Evolutionary conservation across 2,113 vertebrate genomes (phyloP).

Genomic region (Mirza zaza): DNA sequence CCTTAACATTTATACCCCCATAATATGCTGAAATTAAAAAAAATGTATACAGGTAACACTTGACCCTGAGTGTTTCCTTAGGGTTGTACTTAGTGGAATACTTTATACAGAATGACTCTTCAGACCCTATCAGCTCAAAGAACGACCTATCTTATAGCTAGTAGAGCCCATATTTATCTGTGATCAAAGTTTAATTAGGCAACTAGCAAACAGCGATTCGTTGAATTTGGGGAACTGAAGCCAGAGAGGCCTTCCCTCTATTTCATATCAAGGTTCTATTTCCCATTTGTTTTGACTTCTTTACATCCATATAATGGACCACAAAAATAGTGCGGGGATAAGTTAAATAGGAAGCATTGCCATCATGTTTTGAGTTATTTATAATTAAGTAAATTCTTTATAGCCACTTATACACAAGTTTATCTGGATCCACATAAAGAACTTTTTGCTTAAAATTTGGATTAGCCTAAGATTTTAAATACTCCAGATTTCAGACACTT

Average conservation of each 20-base stretch:
- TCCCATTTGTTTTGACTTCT: neutral
- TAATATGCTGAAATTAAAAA: neutral
- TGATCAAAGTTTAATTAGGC: neutral
- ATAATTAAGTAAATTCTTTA: conserved; percentile 16
- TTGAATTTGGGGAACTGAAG: neutral
- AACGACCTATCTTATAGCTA: neutral
- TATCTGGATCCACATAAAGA: neutral
- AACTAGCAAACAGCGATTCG: neutral
- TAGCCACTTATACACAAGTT: neutral
- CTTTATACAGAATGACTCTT: neutral
- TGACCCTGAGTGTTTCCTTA: neutral
- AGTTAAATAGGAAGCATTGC: neutral
- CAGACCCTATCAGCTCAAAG: neutral
- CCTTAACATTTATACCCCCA: no score
- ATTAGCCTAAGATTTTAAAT: neutral
- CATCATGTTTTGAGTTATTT: neutral
- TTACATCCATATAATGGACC: neutral
- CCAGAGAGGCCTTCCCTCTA: neutral
- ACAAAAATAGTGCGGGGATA: neutral
- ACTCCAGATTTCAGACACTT: neutral
- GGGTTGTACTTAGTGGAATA: neutral
- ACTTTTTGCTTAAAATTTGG: neutral
- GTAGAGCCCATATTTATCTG: neutral
- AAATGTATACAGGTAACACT: neutral
- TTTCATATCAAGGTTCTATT: neutral